Conservation (phyloP, 2,888 invertebrate genomes). For the Ceramica pisi region DNA sequence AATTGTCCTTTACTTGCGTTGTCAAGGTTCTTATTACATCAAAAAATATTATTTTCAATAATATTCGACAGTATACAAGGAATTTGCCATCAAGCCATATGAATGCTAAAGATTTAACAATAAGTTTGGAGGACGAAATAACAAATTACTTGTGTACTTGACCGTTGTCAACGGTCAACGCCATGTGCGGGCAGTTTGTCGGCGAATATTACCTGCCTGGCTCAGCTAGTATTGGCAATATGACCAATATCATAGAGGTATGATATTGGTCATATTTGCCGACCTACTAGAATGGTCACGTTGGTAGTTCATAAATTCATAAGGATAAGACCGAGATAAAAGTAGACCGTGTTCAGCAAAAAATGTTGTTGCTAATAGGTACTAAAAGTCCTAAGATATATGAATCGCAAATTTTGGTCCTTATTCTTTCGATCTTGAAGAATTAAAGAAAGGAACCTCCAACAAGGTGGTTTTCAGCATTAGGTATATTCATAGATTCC, state of each 20-base stretch:
- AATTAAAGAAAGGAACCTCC: background rate
- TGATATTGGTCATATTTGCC: slow-evolving; percentile 24
- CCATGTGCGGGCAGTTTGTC: slow-evolving; percentile 15
- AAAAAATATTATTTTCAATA: background rate
- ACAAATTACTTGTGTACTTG: slow-evolving; percentile 42
- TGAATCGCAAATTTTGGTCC: background rate
- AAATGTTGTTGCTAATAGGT: slow-evolving; percentile 3
- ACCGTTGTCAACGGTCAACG: slow-evolving; percentile 28
- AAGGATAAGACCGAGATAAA: too few relatives aligned
- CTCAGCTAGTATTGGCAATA: slow-evolving; percentile 22
- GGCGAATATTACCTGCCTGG: slow-evolving; percentile 12
- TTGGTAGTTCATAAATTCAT: background rate
- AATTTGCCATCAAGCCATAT: slow-evolving; percentile 48
- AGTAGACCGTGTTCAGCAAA: background rate
- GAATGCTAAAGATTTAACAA: slow-evolving; percentile 43
- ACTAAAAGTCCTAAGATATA: too few relatives aligned
- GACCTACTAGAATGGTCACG: background rate
- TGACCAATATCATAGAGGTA: slow-evolving; percentile 14
- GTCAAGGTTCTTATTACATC: background rate
- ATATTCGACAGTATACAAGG: slow-evolving; percentile 17
- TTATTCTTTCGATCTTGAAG: too few relatives aligned
- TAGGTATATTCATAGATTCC: background rate
- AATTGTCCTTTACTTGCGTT: background rate
- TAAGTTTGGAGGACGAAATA: slow-evolving; percentile 44
- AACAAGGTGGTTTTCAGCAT: background rate